Percentiles rank a stretch among this genome's conserved stretches.
Conservation (phyloP, 2,113 vertebrate genomes). For the Oreochromis niloticus region DNA sequence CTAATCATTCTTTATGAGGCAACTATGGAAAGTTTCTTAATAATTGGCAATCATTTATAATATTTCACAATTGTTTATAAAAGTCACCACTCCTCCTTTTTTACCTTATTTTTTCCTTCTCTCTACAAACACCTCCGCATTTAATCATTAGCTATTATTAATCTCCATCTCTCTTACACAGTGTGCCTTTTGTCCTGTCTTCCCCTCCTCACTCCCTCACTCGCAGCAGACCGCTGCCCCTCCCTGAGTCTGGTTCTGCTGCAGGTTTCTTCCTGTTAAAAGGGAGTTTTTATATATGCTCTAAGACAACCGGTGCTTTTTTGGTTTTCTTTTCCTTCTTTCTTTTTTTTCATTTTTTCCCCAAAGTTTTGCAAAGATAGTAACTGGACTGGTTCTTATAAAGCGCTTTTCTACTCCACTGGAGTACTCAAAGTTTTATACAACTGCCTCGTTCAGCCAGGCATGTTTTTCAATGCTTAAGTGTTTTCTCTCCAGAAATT, state of each 20-base stretch:
- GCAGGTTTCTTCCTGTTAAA: not conserved
- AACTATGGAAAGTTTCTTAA: not conserved
- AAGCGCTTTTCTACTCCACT: not conserved
- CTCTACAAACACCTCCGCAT: not conserved
- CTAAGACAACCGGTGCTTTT: not conserved
- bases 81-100: not conserved
- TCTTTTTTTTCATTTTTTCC: accelerated
- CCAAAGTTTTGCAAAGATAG: not conserved
- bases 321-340: not conserved
- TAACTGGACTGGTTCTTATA: not conserved
- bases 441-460: not conserved
- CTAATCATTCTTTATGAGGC: not conserved
- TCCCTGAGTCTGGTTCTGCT: not conserved
- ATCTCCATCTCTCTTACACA: not conserved
- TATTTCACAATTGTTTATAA: not conserved
- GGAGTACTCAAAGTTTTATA: not conserved
- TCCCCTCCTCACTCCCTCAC: not conserved
- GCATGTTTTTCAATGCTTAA: not conserved
- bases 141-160: not conserved
- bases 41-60: not conserved
- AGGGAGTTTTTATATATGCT: not conserved
- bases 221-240: not conserved
- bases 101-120: not conserved
- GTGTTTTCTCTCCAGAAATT: no score
- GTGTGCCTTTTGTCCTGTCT: not conserved